Evolutionary conservation across 2,113 vertebrate species (phyloP).

Genomic region (Aix galericulata): DNA sequence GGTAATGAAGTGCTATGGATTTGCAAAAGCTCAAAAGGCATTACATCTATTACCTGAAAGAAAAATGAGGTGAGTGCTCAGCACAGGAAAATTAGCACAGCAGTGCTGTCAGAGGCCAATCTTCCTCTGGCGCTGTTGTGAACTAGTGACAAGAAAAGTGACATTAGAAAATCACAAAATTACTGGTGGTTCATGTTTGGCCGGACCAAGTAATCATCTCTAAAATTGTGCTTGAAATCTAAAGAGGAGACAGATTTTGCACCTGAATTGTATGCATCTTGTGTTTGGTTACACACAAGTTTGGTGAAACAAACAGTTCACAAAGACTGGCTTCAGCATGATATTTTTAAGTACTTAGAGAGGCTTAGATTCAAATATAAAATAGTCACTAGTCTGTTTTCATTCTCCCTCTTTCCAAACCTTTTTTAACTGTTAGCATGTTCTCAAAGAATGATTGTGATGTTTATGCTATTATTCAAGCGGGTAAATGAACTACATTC

Average conservation of each 20-base stretch:
- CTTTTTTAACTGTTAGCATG: neutral
- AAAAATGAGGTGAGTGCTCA: conserved; percentile 57
- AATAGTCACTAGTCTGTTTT: neutral
- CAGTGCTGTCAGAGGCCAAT: neutral
- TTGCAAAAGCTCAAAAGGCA: conserved; percentile 21
- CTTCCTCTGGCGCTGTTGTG: neutral
- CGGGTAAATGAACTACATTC: neutral
- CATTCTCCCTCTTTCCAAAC: neutral
- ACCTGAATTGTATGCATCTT: neutral
- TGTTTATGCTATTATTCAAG: neutral
- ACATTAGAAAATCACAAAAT: neutral
- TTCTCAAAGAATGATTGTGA: neutral
- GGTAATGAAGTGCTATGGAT: conserved; percentile 67
- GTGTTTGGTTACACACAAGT: neutral
- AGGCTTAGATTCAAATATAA: neutral
- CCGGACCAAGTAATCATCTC: neutral
- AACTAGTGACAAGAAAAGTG: neutral
- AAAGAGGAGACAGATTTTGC: neutral
- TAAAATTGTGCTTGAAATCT: neutral
- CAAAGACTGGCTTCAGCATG: neutral
- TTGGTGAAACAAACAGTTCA: neutral
- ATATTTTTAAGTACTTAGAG: neutral
- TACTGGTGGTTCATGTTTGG: neutral
- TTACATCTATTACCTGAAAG: conserved; percentile 42
- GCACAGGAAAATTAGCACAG: conserved; percentile 22